Conservation (phyloP, 2,888 invertebrate species). For the Plebejus anna region DNA sequence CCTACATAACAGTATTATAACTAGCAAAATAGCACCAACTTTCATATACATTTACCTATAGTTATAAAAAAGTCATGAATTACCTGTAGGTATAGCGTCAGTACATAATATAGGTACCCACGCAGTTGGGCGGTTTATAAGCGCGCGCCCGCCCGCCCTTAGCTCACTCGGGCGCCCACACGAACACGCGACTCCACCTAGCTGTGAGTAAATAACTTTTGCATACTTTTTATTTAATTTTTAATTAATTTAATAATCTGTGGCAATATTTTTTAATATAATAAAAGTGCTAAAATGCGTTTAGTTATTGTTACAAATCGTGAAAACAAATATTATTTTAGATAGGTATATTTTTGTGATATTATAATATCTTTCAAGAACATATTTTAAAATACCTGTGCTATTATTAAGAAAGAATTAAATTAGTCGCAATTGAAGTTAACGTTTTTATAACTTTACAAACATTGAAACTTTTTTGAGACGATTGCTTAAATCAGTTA, state of each 20-base stretch:
- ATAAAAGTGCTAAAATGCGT: background rate
- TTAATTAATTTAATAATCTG: background rate
- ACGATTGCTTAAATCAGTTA: background rate
- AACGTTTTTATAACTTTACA: background rate
- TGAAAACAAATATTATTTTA: background rate
- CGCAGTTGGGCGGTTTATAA: slow-evolving; percentile 58
- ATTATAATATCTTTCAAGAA: background rate
- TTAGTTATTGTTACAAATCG: background rate
- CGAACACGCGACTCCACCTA: slow-evolving; percentile 40
- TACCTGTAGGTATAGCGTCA: background rate
- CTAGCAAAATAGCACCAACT: no score
- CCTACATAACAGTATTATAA: background rate
- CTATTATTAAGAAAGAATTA: background rate
- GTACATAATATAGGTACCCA: slow-evolving; percentile 22
- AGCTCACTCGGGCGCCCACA: slow-evolving; percentile 54
- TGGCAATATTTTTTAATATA: background rate
- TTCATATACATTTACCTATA: background rate
- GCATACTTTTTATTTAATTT: slow-evolving; percentile 5
- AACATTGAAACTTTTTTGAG: background rate
- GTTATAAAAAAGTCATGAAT: slow-evolving; percentile 30
- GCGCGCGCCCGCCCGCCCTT: slow-evolving; percentile 58
- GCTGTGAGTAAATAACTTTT: slow-evolving; percentile 24
- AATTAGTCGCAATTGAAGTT: background rate
- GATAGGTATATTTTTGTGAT: background rate
- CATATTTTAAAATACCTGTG: background rate